Percentiles rank a stretch among this genome's conserved stretches.
phyloP scores from a whole-genome alignment of 2,888 invertebrate genomes.

The Lasius fuliginosus region DNA sequence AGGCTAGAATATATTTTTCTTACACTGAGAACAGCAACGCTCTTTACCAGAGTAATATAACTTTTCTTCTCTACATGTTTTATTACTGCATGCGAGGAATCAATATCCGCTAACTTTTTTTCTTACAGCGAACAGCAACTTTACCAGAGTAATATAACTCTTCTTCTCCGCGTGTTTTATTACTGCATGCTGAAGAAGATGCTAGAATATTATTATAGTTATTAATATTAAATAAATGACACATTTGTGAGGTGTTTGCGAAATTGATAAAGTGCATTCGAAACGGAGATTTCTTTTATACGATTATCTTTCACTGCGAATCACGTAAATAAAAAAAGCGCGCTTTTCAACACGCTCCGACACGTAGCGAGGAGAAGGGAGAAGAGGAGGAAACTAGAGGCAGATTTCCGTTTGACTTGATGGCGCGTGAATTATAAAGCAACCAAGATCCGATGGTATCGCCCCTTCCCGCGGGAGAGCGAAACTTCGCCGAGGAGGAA shows the following conservation, averaged over 20 bases:
- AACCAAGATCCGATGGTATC: slow-evolving; percentile 46
- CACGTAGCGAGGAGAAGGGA: neutral
- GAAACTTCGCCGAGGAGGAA: slow-evolving; percentile 21
- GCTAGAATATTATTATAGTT: no score
- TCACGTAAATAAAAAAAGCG: neutral
- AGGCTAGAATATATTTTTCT: neutral
- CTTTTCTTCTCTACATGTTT: no score
- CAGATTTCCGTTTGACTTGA: slow-evolving; percentile 49
- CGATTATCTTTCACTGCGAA: neutral
- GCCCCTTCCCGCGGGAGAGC: slow-evolving; percentile 24
- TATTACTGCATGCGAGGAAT: no score
- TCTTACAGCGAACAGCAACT: no score
- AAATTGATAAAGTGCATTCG: neutral
- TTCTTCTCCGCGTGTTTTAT: no score
- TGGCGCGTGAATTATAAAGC: slow-evolving; percentile 57
- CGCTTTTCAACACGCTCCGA: neutral
- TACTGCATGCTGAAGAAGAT: no score
- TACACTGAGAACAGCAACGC: no score
- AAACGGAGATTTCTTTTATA: neutral
- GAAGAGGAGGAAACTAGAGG: slow-evolving; percentile 10
- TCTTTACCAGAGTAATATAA: no score
- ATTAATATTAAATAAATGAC: neutral
- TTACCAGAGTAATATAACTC: no score
- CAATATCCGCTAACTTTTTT: no score
- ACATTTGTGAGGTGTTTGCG: neutral